Evolutionary conservation across 2,888 invertebrate genomes (phyloP).

Genomic region (Cheilosia urbana): DNA sequence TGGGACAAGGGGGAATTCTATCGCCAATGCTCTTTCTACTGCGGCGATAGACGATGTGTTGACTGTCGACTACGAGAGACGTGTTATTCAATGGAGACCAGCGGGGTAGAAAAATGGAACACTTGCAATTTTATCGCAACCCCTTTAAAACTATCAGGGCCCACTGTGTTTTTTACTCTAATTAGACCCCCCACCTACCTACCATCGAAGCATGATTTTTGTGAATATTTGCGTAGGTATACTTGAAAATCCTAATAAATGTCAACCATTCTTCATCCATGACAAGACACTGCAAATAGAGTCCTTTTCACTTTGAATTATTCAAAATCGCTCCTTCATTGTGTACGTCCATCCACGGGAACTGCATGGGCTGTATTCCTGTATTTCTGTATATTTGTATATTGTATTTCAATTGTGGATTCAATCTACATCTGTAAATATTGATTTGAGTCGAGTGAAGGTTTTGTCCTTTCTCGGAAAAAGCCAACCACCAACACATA

Average conservation of each 20-base stretch:
- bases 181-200: slow-evolving; percentile 26
- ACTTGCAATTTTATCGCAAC: neutral
- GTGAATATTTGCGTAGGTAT: slow-evolving; percentile 20
- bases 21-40: too few relatives aligned
- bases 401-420: slow-evolving; percentile 69
- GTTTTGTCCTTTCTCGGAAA: slow-evolving; percentile 56
- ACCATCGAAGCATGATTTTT: slow-evolving; percentile 20
- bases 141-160: neutral
- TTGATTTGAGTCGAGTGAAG: slow-evolving; percentile 64
- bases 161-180: slow-evolving; percentile 18
- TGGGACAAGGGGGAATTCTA: too few relatives aligned
- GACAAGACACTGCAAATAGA: slow-evolving; percentile 50
- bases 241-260: slow-evolving; percentile 62
- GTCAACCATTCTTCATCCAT: slow-evolving; percentile 49
- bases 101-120: neutral
- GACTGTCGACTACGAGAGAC: too few relatives aligned
- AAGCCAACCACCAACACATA: slow-evolving; percentile 22
- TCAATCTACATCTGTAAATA: slow-evolving; percentile 74
- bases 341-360: slow-evolving; percentile 17
- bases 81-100: too few relatives aligned
- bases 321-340: slow-evolving; percentile 44
- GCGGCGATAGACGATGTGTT: too few relatives aligned
- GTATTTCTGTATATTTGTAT: neutral
- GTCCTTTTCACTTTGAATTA: slow-evolving; percentile 35
- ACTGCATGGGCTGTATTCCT: slow-evolving; percentile 11